A percentile compares a stretch with the other conserved stretches of the same genome.
Evolutionary conservation across 2,888 invertebrate genomes (phyloP).

Genomic region (Eucriotettix oculatus): DNA sequence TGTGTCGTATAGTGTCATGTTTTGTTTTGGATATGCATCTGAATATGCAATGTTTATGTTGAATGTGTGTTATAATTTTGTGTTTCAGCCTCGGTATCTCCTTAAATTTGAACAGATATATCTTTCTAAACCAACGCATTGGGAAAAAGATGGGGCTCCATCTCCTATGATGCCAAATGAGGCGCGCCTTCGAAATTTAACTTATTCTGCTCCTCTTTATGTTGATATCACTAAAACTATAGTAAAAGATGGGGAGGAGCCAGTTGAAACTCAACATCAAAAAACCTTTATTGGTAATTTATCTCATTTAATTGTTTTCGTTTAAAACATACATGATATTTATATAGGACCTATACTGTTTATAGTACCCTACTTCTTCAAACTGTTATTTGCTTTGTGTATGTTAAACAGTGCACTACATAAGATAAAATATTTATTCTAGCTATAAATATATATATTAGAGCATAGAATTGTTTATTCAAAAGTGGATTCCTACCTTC

Average conservation of each 20-base stretch:
- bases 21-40: no score
- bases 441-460: no score
- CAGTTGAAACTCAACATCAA: constrained; percentile 54
- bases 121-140: constrained; percentile 97
- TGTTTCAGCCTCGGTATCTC: constrained; percentile 60
- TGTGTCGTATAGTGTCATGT: no score
- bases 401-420: no score
- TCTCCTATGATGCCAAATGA: constrained; percentile 99
- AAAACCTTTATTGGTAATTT: constrained; percentile 45
- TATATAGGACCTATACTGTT: no score
- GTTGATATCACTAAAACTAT: constrained; percentile 98
- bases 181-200: constrained; percentile 88
- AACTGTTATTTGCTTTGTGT: no score
- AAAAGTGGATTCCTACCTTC: no score
- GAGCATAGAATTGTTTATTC: no score
- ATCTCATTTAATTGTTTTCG: background rate
- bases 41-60: no score
- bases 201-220: constrained; percentile 96
- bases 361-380: no score
- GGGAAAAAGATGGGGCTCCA: constrained; percentile 99
- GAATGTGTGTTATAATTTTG: background rate
- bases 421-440: no score
- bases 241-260: constrained; percentile 77
- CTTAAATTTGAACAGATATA: constrained; percentile 99
- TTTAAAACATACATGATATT: background rate